Base-by-base conservation (phyloP, 2,888 invertebrate genomes). In the Idaea biselata region DNA sequence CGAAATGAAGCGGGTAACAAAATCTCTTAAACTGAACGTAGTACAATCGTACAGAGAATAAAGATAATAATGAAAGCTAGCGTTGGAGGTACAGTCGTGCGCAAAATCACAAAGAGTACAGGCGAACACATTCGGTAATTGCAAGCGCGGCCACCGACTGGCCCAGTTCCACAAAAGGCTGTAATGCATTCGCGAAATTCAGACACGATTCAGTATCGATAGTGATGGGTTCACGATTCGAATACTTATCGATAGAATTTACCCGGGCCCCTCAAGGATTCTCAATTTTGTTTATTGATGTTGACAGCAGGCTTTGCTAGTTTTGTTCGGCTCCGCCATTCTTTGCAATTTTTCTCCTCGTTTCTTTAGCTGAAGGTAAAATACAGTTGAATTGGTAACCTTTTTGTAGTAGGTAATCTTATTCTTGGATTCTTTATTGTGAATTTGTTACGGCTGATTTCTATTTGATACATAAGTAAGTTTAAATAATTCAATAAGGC, bases 181-280 rank as follows among this genome's bases (percentile, higher is more conserved):
- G 73, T 78, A 79, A 81, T 81, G 81, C 80, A 80, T 83, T 81
- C 76, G 75, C 76, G 68, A 77, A 80, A 79, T 80, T 80, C 75
- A 73, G 76, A 73, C 73, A 72, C 73, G 68, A 73, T 68, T 70
- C 72, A 60, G 60, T 72, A 74, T 72, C 70, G 65, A 67, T 80
- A 79, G 75, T 77, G 76, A 74, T 69, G 74, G 58, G 68, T 66
- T 63, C 65, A 64, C 70, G 63, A 66, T 70, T 63, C 68, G 67
- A 68, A 70, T 66, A 44, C 44, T 44, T 44, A 75, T 79, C 77
- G 75, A 79, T 75, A 73, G 63, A 70, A 70, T 72, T 70, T 73
- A 67, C 67, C 60, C 63, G 60, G 65, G 61, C 65, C 63, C 63
- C 69, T 67, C 68, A 62, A 70, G 66, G 67, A 73, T 74, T 69